Base-by-base conservation (phyloP, 1,140 invertebrate genomes). In the Mizuhopecten yessoensis region DNA sequence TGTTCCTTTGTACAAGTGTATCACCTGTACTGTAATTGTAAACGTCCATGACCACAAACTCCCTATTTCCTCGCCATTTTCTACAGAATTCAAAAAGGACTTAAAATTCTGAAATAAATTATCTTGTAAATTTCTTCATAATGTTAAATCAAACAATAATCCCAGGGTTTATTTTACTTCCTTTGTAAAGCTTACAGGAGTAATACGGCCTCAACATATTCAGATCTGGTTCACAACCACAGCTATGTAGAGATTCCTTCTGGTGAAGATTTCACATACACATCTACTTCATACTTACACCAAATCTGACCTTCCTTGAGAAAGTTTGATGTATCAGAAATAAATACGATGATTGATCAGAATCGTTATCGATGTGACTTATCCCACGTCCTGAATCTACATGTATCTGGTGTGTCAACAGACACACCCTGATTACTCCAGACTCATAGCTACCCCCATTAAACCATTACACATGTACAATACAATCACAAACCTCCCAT, bases 391-490 rank as follows among this genome's bases (percentile, higher is more conserved):
- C 57, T 29, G 57, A 29, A 17, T 45, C 9, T 45, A 45, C 42
- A 45, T 45, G 13, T 20, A 75, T 75, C 57, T 29, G n/a, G n/a
- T 1, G n/a, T 29, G 57, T 75, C 45, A 29, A n/a, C 11, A n/a
- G 57, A 75, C n/a, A n/a, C n/a, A n/a, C n/a, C n/a, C n/a, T n/a
- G n/a, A n/a, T n/a, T n/a, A n/a, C 23, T 75, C 5, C 23, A 75
- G n/a, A 29, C 57, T 75, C 57, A 75, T n/a, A 75, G 15, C 9
- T 75, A 75, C 57, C 36, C 57, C 57, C 57, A 75, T 29, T n/a
- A 75, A 75, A 75, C 57, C 23, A 75, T 75, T 75, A 75, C n/a
- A 75, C n/a, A 75, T 75, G 42, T 45, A 45, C 42, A 17, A 45
- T 45, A 45, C 42, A 17, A 45, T 45, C 42, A 45, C 10, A 13